Conservation (phyloP, 2,888 invertebrate genomes). For the Caenorhabditis wallacei region DNA sequence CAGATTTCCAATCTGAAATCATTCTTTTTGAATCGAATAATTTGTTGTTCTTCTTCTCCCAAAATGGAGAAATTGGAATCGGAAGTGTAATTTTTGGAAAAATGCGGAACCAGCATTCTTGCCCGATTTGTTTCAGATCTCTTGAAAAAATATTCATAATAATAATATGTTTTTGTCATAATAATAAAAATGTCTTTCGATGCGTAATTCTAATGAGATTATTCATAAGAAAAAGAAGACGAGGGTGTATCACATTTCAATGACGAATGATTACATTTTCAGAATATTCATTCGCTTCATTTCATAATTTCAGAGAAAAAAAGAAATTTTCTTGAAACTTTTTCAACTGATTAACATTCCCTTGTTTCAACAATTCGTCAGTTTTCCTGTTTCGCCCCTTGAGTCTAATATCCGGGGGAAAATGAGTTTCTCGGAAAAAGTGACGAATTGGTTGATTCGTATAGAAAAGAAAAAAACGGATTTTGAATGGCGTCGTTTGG, state of each 20-base stretch:
- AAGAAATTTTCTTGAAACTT: not conserved
- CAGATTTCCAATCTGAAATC: not conserved
- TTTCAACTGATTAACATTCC: not conserved
- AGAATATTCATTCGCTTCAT: not conserved
- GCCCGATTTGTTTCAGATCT: conserved; percentile 13
- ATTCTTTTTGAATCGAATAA: not conserved
- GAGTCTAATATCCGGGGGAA: too few species aligned
- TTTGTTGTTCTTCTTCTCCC: not conserved
- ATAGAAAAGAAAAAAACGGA: too few species aligned
- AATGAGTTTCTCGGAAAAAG: not conserved
- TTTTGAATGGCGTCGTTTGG: not conserved
- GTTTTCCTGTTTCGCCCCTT: too few species aligned
- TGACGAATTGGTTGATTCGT: not conserved
- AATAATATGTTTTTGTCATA: conserved; percentile 11
- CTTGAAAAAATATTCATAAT: too few species aligned
- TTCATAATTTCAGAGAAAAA: not conserved
- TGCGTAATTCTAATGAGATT: conserved; percentile 42
- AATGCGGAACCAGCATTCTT: too few species aligned
- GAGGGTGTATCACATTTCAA: conserved; percentile 7
- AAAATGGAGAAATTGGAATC: not conserved
- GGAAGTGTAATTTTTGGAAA: too few species aligned
- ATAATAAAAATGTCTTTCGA: not conserved
- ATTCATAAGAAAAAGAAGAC: conserved; percentile 3
- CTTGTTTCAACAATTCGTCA: too few species aligned
- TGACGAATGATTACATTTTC: conserved; percentile 9